Percentiles rank a stretch among this genome's conserved stretches.
phyloP scores from a whole-genome alignment of 2,888 invertebrate genomes.

The Blera fallax region DNA sequence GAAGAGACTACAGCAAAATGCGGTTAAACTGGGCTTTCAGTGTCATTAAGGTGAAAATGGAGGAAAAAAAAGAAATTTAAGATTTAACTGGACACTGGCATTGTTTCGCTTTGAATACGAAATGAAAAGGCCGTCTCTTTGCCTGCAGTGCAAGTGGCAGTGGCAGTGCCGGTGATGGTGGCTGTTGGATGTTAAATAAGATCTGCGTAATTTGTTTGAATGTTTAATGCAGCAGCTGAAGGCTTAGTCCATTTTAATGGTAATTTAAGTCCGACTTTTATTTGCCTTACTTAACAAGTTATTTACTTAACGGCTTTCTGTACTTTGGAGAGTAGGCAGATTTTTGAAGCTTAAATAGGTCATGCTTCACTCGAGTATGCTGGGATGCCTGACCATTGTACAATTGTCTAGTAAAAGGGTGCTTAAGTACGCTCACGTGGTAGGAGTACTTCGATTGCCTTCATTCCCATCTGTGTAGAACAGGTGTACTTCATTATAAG shows the following conservation, averaged over 20 bases:
- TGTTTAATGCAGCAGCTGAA: constrained; percentile 1
- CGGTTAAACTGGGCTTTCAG: constrained; percentile 49
- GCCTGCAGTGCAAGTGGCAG: constrained; percentile 19
- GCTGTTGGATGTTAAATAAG: constrained; percentile 30
- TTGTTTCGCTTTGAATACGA: constrained; percentile 45
- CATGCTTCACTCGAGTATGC: not conserved
- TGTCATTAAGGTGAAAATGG: constrained; percentile 51
- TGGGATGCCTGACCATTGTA: no score
- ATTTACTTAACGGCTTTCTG: not conserved
- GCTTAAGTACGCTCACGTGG: no score
- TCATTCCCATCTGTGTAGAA: no score
- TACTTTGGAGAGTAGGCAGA: not conserved
- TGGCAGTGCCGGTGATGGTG: not conserved
- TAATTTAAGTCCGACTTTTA: constrained; percentile 14
- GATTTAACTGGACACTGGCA: constrained; percentile 36
- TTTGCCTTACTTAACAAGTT: constrained; percentile 15
- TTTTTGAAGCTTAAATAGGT: not conserved
- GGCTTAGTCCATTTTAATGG: constrained; percentile 26
- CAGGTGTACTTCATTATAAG: no score
- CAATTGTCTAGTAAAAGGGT: no score
- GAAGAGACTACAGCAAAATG: constrained; percentile 26
- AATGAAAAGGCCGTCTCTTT: constrained; percentile 10
- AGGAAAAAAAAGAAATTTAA: constrained; percentile 32
- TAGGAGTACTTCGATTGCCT: no score
- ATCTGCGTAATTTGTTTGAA: constrained; percentile 40